Base-by-base conservation (phyloP, 2,113 vertebrate species). In the Amphiprion percula region DNA sequence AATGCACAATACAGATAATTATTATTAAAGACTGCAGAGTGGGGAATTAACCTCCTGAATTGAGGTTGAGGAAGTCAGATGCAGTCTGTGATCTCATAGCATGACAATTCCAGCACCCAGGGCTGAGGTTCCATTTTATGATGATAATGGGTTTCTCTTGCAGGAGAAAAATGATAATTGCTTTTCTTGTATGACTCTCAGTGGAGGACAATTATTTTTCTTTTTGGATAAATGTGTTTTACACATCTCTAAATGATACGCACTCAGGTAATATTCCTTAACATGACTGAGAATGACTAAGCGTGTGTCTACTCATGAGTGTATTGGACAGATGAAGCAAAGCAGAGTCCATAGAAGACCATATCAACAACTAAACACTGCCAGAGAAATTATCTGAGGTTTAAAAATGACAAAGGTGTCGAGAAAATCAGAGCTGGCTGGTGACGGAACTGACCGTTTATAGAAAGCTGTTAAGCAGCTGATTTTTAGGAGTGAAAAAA, bases 121-220 rank as follows among this genome's bases (percentile, higher is more conserved):
- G 66, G 65, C 71, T 17, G 49, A 74, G 58, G 50, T 47, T 75
- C 28, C 33, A 66, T 65, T 82, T 59, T n/a, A 46, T 50, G 12
- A 61, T 15, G 23, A 17, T 71, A 66, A 71, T 82, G 67, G 52
- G 52, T 76, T 82, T 70, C 66, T 82, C 79, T 76, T 82, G 28
- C 28, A 69, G 26, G 71, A 54, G 60, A 65, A 76, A 74, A 82
- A 82, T 66, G 60, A 64, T 70, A 74, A 81, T 81, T 23, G 30
- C 46, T 69, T 62, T 44, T 23, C 71, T 68, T 49, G 74, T 69
- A 69, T 52, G 59, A 44, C 66, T 58, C 79, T 64, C 66, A 21
- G 44, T 14, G 44, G 72, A 82, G 72, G 79, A 54, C 52, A 81
- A 70, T 81, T 24, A 30, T 81, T 68, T 56, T 39, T 56, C 50